Evolutionary conservation across 1,140 invertebrate genomes (phyloP), one percentile per base, ranked within the genome.

Genomic region (Bicyclus anynana): DNA sequence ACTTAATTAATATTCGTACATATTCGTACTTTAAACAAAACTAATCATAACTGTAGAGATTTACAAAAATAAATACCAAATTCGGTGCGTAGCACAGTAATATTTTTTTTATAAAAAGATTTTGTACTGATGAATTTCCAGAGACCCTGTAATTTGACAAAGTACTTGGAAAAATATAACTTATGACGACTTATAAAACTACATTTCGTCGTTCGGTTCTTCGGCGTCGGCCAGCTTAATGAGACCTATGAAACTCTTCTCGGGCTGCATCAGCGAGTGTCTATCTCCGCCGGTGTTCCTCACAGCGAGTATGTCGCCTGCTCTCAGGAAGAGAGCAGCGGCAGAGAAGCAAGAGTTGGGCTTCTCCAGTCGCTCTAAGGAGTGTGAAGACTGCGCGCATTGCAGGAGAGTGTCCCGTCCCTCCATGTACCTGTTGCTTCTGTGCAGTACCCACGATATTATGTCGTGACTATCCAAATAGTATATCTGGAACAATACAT

Each of bases 241-340:
- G 5, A 95, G 89, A 26, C 94, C 94, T 71, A 95, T 95, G 87
- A 95, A 95, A 65, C 94, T 95, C 74, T 95, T 95, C 46, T 92
- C 92, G 12, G 91, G 90, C 67, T 94, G 91, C 74, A 95, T 92
- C 12, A 95, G 80, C 0, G 92, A 93, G 71, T 93, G 93, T 49
- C 94, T 89, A 52, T 92, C 91, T 4, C 90, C 89, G 29, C 92
- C 92, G 3, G 94, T 90, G 64, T 95, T 94, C 51, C 91, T 90
- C 1, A 96, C 71, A 14, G 91, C 90, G 2, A 96, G 80, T 20
- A 83, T 89, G 73, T 95, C 94, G 17, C 91, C 90, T 26, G 90
- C 80, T 44, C 89, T 87, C 2, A 95, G 79, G 70, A 91, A 82
- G 4, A 92, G 90, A 7, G 93, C 90, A 12, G 93, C 92, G 5